These are phyloP conservation scores for Chondrilla cf. caribensis DNA, from an alignment of 37 sponge, comb jelly and placozoan species.

Conservation along the genomic window DNA sequence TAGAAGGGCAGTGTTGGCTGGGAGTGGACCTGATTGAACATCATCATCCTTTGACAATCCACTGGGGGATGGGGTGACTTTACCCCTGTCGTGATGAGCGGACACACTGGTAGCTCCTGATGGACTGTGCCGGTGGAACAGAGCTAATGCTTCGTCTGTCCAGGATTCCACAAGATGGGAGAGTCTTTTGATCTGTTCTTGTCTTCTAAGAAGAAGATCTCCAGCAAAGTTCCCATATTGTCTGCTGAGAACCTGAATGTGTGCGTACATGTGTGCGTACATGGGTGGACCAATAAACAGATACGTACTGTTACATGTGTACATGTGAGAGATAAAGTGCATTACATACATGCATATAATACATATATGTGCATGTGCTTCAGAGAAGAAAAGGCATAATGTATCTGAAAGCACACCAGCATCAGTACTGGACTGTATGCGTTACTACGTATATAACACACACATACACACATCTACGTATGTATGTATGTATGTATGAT, in stretches of 20 bases:
- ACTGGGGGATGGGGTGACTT: too few species aligned
- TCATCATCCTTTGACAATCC: too few species aligned
- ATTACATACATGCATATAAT: background rate
- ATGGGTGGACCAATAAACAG: too few species aligned
- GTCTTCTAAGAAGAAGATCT: conserved; percentile 62
- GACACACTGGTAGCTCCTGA: background rate
- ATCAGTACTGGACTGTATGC: too few species aligned
- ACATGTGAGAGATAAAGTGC: background rate
- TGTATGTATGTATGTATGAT: too few species aligned
- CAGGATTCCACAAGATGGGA: conserved; percentile 56
- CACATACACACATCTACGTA: too few species aligned
- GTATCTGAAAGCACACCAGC: too few species aligned
- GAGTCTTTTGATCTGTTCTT: conserved; percentile 54
- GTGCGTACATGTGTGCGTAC: conserved; percentile 8
- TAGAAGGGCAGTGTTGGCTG: background rate
- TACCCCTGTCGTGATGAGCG: background rate
- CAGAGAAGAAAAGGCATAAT: too few species aligned
- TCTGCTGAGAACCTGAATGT: conserved; percentile 52
- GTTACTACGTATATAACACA: too few species aligned
- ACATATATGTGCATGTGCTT: too few species aligned
- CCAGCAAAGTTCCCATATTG: conserved; percentile 81
- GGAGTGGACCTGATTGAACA: too few species aligned
- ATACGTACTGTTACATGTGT: background rate
- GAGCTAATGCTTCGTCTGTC: conserved; percentile 61
- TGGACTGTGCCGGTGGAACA: conserved; percentile 66